These are phyloP conservation scores for Platycercus adscitus DNA, from an alignment of 2,113 vertebrate genomes.

Conservation along the genomic window DNA sequence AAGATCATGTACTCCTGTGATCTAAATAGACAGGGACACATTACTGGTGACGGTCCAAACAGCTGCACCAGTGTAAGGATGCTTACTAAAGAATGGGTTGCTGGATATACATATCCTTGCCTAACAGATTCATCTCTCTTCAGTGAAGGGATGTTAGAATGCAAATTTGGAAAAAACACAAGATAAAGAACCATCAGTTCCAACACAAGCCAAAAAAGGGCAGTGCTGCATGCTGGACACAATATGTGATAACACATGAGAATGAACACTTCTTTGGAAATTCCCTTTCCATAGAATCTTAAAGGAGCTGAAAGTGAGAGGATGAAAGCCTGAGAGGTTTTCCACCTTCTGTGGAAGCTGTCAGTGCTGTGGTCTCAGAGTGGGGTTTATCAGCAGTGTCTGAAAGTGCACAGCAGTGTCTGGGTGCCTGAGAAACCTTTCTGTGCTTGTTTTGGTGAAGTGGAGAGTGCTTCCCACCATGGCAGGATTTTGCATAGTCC, in stretches of 20 bases:
- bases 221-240: background rate
- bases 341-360: background rate
- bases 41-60: conserved; percentile 25
- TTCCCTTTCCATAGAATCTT: background rate
- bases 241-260: background rate
- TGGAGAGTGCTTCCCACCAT: background rate
- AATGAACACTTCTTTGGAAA: background rate
- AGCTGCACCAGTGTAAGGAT: conserved; percentile 24
- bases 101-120: background rate
- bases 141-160: background rate
- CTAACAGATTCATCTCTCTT: background rate
- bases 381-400: background rate
- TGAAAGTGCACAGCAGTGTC: background rate
- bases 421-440: background rate
- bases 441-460: background rate
- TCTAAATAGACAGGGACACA: background rate
- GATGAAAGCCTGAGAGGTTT: background rate
- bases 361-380: background rate
- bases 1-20: background rate
- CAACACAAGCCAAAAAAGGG: background rate
- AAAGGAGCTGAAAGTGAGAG: background rate
- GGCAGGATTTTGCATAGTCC: background rate
- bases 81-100: background rate
- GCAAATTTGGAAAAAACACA: background rate
- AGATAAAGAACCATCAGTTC: background rate